Conservation (phyloP, 2,888 invertebrate genomes). For the Diarsia rubi region DNA sequence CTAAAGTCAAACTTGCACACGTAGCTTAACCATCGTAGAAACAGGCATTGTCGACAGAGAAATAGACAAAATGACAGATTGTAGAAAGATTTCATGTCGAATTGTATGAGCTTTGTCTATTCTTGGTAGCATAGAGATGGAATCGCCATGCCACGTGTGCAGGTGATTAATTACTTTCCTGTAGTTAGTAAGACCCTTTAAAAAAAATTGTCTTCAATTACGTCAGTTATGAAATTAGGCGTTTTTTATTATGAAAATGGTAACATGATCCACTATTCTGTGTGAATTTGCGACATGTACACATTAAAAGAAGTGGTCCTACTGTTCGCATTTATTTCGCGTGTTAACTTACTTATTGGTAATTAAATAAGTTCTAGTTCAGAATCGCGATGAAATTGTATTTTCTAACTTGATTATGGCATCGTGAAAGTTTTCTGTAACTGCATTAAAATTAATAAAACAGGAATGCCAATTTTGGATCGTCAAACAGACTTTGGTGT, state of each 20-base stretch:
- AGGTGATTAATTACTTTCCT: neutral
- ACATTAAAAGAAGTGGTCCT: constrained; percentile 14
- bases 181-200: neutral
- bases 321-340: constrained; percentile 15
- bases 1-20: neutral
- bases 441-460: constrained; percentile 61
- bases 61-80: no score
- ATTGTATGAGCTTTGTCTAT: no score
- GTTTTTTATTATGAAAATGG: neutral
- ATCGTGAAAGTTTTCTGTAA: constrained; percentile 57
- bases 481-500: constrained; percentile 7
- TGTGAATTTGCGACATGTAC: neutral
- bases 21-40: no score
- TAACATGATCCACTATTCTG: no score
- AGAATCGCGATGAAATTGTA: constrained; percentile 58
- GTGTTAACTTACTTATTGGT: constrained; percentile 54
- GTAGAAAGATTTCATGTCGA: no score
- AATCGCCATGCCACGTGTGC: no score
- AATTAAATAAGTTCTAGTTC: constrained; percentile 65
- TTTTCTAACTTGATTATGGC: constrained; percentile 63
- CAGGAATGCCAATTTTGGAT: constrained; percentile 29
- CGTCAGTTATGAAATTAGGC: neutral
- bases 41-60: no score
- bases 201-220: neutral
- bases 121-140: no score